Evolutionary conservation across 2,888 invertebrate species (phyloP).

Genomic region (Mesochorus sp.): DNA sequence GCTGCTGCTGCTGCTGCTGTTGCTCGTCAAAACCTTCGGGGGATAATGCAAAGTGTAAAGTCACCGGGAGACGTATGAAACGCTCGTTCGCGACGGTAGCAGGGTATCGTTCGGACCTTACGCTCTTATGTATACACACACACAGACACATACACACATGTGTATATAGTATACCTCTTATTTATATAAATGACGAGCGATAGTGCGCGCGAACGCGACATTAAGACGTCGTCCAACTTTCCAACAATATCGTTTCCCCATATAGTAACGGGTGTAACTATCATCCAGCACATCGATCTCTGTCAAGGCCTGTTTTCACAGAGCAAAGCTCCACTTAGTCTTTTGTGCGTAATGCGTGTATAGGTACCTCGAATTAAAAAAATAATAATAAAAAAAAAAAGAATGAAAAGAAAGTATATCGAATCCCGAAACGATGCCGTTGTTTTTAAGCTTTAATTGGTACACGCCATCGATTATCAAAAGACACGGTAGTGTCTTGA

Average conservation of each 20-base stretch:
- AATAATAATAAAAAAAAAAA: too few species aligned
- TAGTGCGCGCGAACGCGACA: slow-evolving; percentile 75
- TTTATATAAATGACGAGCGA: slow-evolving; percentile 82
- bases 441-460: too few species aligned
- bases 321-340: slow-evolving; percentile 40
- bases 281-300: slow-evolving; percentile 62
- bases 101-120: slow-evolving; percentile 78
- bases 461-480: too few species aligned
- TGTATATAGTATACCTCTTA: slow-evolving; percentile 71
- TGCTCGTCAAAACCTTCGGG: slow-evolving; percentile 50
- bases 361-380: not conserved
- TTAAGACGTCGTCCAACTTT: slow-evolving; percentile 62
- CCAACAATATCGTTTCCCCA: slow-evolving; percentile 63
- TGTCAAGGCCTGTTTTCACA: slow-evolving; percentile 61
- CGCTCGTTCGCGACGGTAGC: slow-evolving; percentile 75
- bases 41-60: slow-evolving; percentile 80
- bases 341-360: not conserved
- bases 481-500: too few species aligned
- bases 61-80: slow-evolving; percentile 69
- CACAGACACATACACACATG: not conserved
- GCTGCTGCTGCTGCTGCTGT: slow-evolving; percentile 11
- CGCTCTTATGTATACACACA: slow-evolving; percentile 1
- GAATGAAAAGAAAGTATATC: too few species aligned
- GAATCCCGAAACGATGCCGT: too few species aligned
- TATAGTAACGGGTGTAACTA: slow-evolving; percentile 21